Base-by-base conservation (phyloP, 2,797 vertebrate species). In the Acridotheres tristis region DNA sequence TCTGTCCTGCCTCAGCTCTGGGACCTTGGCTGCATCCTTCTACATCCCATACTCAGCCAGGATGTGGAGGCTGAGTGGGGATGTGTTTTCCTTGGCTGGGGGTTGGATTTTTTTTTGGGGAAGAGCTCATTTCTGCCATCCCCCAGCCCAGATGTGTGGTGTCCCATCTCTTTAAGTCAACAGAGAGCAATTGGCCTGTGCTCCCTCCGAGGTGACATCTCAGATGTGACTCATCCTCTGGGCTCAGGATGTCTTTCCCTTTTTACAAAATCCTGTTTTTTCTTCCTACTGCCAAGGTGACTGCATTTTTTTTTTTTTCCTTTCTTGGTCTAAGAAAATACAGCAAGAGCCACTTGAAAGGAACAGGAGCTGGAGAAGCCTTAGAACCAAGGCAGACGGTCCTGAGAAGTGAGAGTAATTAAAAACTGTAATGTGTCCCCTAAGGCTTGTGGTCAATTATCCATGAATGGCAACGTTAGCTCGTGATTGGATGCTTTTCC, bases 401-500 rank as follows among this genome's bases (percentile, higher is more conserved):
- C 83, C 29, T 69, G 77, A 78, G 75, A 21, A 93, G 88, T 5
- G 80, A 85, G 88, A 90, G 77, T 94, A 86, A 90, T 95, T 95
- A 96, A 69, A 73, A 94, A 38, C 69, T 48, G 15, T 25, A 85
- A 32, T 73, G 53, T 51, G 55, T 88, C 67, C 88, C 95, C 51
- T 22, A 57, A 93, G 89, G 85, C 85, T 82, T 4, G 51, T 63
- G 94, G 93, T 91, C 96, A 91, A 53, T 91, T 95, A 84, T 76
- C 91, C 90, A 89, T 85, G 88, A 86, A 53, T 45, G 73, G 83
- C 69, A 84, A 67, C 55, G 82, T 63, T 6, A 45, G 62, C 21
- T 54, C 18, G 87, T 0, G 26, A 40, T 22, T 55, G 85, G 94
- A 79, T 86, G 73, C 55, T 73, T 78, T 42, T 86, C 55, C 68